Percentiles rank a stretch among this genome's conserved stretches.
phyloP scores from a whole-genome alignment of 2,888 invertebrate species.

The Clanis bilineata region DNA sequence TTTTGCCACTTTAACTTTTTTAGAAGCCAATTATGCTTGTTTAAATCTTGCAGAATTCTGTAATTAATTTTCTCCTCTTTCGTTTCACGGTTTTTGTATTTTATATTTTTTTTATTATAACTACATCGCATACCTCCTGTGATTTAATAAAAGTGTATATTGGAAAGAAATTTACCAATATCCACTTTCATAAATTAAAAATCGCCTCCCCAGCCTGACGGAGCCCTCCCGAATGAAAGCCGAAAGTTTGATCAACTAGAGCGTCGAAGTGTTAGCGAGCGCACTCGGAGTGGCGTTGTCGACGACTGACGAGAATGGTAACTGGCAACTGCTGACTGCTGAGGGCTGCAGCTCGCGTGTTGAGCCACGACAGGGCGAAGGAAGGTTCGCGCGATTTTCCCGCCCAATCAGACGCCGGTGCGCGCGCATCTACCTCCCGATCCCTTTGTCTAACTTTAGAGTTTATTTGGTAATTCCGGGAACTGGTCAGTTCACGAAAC shows the following conservation, averaged over 20 bases:
- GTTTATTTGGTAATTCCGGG: conserved; percentile 15
- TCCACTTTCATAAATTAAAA: background rate
- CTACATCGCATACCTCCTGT: background rate
- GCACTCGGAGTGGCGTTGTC: background rate
- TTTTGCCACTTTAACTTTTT: background rate
- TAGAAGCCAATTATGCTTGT: conserved; percentile 17
- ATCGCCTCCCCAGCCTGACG: background rate
- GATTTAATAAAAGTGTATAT: background rate
- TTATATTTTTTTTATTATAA: background rate
- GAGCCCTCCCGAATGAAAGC: background rate
- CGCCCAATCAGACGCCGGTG: conserved; percentile 21
- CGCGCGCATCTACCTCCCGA: conserved; percentile 18
- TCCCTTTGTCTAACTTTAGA: conserved; percentile 5
- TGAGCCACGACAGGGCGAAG: conserved; percentile 8
- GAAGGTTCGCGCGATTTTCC: conserved; percentile 7
- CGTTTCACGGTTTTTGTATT: background rate
- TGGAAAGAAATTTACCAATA: background rate
- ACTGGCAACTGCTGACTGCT: too few relatives aligned
- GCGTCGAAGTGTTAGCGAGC: background rate
- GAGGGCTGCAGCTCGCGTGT: conserved; percentile 10
- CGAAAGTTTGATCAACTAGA: background rate
- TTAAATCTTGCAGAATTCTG: conserved; percentile 19
- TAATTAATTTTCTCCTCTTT: background rate
- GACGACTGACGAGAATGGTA: conserved; percentile 15
- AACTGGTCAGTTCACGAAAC: background rate